A percentile compares a stretch with the other conserved stretches of the same genome.
These are phyloP conservation scores for Lampris megalopsis DNA, from an alignment of 2,113 vertebrate species.

Conservation along the genomic window DNA sequence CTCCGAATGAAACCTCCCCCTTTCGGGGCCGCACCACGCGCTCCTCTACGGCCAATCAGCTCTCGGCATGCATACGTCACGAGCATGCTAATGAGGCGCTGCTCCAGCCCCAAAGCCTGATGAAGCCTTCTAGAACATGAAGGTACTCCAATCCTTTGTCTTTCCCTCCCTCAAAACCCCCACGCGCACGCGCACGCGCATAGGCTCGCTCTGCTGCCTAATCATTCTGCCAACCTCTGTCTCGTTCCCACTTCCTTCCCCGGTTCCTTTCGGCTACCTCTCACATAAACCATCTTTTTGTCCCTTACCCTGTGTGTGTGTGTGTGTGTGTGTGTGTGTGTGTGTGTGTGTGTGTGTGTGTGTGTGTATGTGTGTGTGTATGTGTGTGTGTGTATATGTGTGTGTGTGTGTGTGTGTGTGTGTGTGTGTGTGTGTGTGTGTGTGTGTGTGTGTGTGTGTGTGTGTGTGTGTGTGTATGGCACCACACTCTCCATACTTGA, in stretches of 20 bases:
- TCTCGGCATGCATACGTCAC: conserved; percentile 73
- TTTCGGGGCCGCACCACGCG: conserved; percentile 49
- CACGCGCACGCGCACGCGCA: conserved; percentile 12
- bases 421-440: not conserved
- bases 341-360: conserved; percentile 40
- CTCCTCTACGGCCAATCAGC: conserved; percentile 74
- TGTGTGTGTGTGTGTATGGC: conserved; percentile 25
- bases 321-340: conserved; percentile 35
- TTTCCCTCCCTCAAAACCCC: conserved; percentile 31
- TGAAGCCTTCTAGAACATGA: conserved; percentile 61
- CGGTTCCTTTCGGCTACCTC: not conserved
- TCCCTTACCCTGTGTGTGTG: conserved; percentile 17
- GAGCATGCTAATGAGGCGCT: conserved; percentile 76
- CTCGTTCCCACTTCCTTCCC: not conserved
- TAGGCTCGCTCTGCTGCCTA: conserved; percentile 3
- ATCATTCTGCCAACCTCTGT: conserved; percentile 18
- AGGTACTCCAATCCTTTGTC: conserved; percentile 48
- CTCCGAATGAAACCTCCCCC: conserved; percentile 59
- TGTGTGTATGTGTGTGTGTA: not conserved
- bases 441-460: conserved; percentile 26
- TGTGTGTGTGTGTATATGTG: not conserved
- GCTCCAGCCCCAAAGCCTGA: conserved; percentile 75
- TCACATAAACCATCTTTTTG: conserved; percentile 13
- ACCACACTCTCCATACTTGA: conserved; percentile 21
- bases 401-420: not conserved